A percentile compares a stretch with the other conserved stretches of the same genome.
These are phyloP conservation scores for Lithophane ornitopus DNA, from an alignment of 2,888 invertebrate species.

Conservation along the genomic window DNA sequence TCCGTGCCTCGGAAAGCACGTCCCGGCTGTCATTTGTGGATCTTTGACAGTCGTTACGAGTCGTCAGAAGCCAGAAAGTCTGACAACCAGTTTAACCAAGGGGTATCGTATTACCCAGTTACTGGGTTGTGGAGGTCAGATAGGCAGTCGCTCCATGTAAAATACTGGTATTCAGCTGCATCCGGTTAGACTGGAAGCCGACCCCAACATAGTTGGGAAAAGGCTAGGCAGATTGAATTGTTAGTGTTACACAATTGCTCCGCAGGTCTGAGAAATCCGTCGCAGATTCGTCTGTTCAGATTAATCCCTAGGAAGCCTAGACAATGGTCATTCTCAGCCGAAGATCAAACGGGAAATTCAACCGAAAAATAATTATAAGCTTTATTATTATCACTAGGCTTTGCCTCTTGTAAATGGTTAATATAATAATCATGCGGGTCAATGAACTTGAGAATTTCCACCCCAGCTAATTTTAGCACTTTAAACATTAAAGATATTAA, in stretches of 20 bases:
- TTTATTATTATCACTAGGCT: conserved; percentile 13
- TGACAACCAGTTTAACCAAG: too few relatives aligned
- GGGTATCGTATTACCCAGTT: too few relatives aligned
- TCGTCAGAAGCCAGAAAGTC: too few relatives aligned
- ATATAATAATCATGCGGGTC: conserved; percentile 32
- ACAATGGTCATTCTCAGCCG: not conserved
- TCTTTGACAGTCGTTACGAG: too few relatives aligned
- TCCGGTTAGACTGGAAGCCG: too few relatives aligned
- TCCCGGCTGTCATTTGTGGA: too few relatives aligned
- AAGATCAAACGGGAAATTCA: conserved; percentile 30
- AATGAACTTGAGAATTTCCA: conserved; percentile 44
- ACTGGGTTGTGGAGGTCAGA: too few relatives aligned
- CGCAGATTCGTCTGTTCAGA: not conserved
- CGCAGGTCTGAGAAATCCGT: not conserved
- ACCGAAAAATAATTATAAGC: not conserved
- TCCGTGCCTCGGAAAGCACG: too few relatives aligned
- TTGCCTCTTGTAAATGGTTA: conserved; percentile 10
- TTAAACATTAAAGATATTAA: conserved; percentile 40
- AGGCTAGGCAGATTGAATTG: too few relatives aligned
- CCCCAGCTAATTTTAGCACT: conserved; percentile 30
- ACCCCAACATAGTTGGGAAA: too few relatives aligned
- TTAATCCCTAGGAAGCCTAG: not conserved
- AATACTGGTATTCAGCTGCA: too few relatives aligned
- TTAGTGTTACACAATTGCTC: not conserved
- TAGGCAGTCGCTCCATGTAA: too few relatives aligned